Percentiles rank a stretch among this genome's conserved stretches.
phyloP scores from a whole-genome alignment of 2,888 invertebrate species.

The Scaptodrosophila latifasciaeformis region DNA sequence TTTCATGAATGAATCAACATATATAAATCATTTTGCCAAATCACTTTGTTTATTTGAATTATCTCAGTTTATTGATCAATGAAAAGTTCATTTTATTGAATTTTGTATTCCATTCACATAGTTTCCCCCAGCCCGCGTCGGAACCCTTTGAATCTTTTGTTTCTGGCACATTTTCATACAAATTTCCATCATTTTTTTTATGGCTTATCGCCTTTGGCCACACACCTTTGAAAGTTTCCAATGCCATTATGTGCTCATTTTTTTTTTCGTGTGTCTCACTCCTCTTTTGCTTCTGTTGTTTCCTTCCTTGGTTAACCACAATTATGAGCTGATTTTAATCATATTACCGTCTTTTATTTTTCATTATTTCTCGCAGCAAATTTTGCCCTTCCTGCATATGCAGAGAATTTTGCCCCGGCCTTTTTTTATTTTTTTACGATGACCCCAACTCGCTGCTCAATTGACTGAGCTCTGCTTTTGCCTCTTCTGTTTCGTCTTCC shows the following conservation, averaged over 20 bases:
- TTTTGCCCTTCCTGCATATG: too few relatives aligned
- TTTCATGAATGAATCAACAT: too few relatives aligned
- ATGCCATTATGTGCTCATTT: background rate
- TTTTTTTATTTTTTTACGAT: too few relatives aligned
- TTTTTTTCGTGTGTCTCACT: background rate
- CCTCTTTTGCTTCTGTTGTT: too few relatives aligned
- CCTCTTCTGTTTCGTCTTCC: background rate
- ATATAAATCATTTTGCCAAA: too few relatives aligned
- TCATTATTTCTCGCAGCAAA: too few relatives aligned
- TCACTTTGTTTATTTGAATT: too few relatives aligned
- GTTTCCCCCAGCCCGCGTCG: background rate
- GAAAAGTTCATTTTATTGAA: too few relatives aligned
- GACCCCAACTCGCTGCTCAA: constrained; percentile 24
- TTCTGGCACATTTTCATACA: background rate
- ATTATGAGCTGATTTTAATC: constrained; percentile 63
- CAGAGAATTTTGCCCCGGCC: too few relatives aligned
- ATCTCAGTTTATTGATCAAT: too few relatives aligned
- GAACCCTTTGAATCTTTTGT: background rate
- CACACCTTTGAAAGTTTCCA: background rate
- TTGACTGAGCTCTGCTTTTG: constrained; percentile 7
- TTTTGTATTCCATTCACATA: background rate
- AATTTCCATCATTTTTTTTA: background rate
- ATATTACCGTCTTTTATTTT: constrained; percentile 55
- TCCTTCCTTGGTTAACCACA: constrained; percentile 42
- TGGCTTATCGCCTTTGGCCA: constrained; percentile 5